Conservation (phyloP, 2,113 vertebrate genomes). For the Suncus etruscus region DNA sequence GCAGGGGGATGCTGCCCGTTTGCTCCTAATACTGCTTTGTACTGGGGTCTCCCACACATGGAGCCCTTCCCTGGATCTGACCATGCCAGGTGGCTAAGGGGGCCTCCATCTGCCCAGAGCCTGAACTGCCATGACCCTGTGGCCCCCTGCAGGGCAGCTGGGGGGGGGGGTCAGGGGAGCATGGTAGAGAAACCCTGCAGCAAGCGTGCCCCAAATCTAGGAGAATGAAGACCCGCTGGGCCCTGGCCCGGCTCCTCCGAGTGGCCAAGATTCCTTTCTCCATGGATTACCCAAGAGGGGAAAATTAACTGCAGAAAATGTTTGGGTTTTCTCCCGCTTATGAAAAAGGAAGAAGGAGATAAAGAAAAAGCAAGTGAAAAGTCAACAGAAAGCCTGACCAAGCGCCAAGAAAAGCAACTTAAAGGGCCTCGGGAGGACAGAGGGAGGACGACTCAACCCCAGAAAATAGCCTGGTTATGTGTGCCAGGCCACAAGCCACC, state of each 20-base stretch:
- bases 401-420: constrained; percentile 62
- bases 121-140: constrained; percentile 81
- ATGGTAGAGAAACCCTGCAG: constrained; percentile 75
- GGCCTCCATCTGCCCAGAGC: constrained; percentile 87
- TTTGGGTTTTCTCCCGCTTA: constrained; percentile 60
- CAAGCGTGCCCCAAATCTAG: constrained; percentile 78
- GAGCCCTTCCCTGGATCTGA: constrained; percentile 78
- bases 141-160: constrained; percentile 65
- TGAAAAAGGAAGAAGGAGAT: too few relatives aligned
- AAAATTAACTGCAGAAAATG: constrained; percentile 69
- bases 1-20: too few relatives aligned
- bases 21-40: too few relatives aligned
- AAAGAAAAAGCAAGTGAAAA: constrained; percentile 57
- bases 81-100: constrained; percentile 79
- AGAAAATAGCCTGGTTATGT: too few relatives aligned
- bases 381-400: constrained; percentile 37
- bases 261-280: not conserved
- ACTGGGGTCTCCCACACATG: constrained; percentile 69
- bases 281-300: constrained; percentile 61
- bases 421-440: not conserved
- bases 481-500: not conserved
- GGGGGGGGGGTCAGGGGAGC: constrained; percentile 81
- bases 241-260: not conserved
- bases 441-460: too few relatives aligned
- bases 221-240: constrained; percentile 11